Conservation (phyloP, 2,113 vertebrate genomes). For the Oenanthe melanoleuca region DNA sequence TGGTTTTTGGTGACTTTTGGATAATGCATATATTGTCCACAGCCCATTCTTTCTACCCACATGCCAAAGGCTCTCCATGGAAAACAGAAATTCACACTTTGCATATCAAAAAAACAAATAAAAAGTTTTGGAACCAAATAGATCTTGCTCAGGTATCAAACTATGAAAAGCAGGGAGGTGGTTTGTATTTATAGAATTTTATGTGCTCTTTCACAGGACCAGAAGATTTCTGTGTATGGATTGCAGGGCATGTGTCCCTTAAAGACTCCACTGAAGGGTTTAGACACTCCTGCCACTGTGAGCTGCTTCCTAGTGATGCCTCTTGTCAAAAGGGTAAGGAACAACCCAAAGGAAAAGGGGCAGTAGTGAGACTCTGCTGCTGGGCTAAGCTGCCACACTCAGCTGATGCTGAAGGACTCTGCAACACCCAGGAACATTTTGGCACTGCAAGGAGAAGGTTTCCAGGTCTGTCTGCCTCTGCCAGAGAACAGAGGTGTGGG, state of each 20-base stretch:
- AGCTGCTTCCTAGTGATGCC: slow-evolving; percentile 90
- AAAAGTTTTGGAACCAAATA: not conserved
- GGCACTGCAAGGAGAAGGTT: not conserved
- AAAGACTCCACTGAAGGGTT: slow-evolving; percentile 81
- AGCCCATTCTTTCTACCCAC: not conserved
- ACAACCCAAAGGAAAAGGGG: not conserved
- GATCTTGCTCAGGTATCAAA: not conserved
- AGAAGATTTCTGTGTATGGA: slow-evolving; percentile 92
- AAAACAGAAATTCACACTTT: not conserved
- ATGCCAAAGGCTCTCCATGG: not conserved
- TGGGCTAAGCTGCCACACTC: not conserved
- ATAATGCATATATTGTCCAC: not conserved
- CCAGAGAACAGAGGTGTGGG: slow-evolving; percentile 13
- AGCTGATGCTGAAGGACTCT: not conserved
- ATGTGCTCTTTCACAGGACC: slow-evolving; percentile 79
- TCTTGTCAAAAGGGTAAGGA: slow-evolving; percentile 83
- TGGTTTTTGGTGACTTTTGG: not conserved
- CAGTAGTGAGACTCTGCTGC: not conserved
- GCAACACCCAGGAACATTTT: not conserved
- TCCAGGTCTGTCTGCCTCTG: not conserved
- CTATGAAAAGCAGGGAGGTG: not conserved
- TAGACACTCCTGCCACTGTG: slow-evolving; percentile 89
- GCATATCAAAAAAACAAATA: not conserved
- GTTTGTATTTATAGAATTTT: not conserved
- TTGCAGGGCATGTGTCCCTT: slow-evolving; percentile 98